Percentiles rank a stretch among this genome's conserved stretches.
Evolutionary conservation across 2,113 vertebrate genomes (phyloP).

Genomic region (Marmota flaviventris): DNA sequence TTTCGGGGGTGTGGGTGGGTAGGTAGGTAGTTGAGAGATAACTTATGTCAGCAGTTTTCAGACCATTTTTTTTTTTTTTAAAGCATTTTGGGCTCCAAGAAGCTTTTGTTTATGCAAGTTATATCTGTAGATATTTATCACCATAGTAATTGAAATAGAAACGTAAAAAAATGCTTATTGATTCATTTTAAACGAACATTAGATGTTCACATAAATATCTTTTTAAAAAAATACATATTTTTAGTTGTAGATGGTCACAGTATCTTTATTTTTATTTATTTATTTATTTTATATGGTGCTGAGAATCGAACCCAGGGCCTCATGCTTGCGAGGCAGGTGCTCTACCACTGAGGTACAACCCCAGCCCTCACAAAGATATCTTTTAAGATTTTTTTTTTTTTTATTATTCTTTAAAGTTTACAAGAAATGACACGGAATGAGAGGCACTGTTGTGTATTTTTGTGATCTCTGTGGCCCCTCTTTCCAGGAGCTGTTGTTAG

Average conservation of each 20-base stretch:
- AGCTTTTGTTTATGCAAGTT: neutral
- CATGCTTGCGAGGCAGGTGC: too few species aligned
- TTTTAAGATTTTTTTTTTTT: neutral
- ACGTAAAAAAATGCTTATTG: neutral
- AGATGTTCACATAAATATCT: neutral
- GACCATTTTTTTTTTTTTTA: neutral
- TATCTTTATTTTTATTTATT: too few species aligned
- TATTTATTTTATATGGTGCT: too few species aligned
- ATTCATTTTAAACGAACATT: constrained; percentile 4
- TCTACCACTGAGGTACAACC: too few species aligned
- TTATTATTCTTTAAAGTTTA: neutral
- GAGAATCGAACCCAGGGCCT: too few species aligned
- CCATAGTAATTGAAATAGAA: neutral
- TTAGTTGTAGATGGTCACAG: too few species aligned
- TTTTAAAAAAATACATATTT: too few species aligned
- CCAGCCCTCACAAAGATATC: too few species aligned
- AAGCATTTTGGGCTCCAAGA: neutral
- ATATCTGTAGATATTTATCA: neutral
- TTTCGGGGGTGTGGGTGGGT: neutral
- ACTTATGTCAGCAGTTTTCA: neutral
- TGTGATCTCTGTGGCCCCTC: neutral
- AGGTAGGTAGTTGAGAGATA: neutral
- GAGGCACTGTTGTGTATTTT: neutral
- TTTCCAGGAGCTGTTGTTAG: neutral
- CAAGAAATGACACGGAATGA: neutral